These are phyloP conservation scores for Metellina segmentata DNA, from an alignment of 2,888 invertebrate genomes.

Conservation along the genomic window DNA sequence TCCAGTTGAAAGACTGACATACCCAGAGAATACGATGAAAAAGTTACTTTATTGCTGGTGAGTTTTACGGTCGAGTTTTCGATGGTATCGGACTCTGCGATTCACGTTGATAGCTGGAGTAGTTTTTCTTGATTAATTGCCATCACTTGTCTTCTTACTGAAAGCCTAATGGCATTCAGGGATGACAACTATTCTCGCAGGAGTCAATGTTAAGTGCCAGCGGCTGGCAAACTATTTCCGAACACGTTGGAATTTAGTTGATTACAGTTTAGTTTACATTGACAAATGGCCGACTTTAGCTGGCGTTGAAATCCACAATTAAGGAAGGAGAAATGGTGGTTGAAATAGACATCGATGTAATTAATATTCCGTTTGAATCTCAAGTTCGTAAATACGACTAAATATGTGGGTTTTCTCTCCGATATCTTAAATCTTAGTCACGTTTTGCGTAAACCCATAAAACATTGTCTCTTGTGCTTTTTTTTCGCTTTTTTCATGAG, in stretches of 20 bases:
- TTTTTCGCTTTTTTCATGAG: too few relatives aligned
- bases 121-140: conserved; percentile 36
- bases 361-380: not conserved
- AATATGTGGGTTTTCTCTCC: not conserved
- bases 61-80: not conserved
- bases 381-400: not conserved
- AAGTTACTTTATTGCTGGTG: not conserved
- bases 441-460: not conserved
- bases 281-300: conserved; percentile 15
- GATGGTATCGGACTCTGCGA: not conserved
- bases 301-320: too few relatives aligned
- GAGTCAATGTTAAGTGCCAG: conserved; percentile 27
- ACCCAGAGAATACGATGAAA: not conserved
- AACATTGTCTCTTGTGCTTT: not conserved
- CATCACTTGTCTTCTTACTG: conserved; percentile 16
- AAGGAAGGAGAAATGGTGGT: not conserved
- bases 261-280: too few relatives aligned
- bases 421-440: not conserved
- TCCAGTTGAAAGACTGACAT: not conserved
- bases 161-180: conserved; percentile 4
- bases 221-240: conserved; percentile 19
- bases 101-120: too few relatives aligned
- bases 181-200: conserved; percentile 22
- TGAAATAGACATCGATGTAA: not conserved
- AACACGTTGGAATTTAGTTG: conserved; percentile 47